Evolutionary conservation across 2,113 vertebrate species (phyloP).

Genomic region (Catharus bicknelli): DNA sequence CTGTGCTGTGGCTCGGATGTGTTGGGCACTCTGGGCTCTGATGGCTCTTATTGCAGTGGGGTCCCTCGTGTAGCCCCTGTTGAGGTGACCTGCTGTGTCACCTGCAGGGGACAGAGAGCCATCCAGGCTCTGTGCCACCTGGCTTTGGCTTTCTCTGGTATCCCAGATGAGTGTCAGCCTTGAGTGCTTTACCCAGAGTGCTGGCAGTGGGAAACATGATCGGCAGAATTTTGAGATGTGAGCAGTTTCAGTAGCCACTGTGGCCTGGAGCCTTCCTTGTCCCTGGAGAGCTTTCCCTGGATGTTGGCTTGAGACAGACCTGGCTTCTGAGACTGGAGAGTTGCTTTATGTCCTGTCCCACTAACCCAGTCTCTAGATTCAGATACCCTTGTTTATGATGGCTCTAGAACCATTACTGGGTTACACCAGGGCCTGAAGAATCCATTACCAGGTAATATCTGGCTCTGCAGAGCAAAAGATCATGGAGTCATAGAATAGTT

Average conservation of each 20-base stretch:
- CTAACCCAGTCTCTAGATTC: not conserved
- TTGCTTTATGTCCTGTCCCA: not conserved
- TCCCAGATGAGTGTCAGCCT: not conserved
- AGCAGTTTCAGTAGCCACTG: not conserved
- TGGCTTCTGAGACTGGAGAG: not conserved
- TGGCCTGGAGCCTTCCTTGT: not conserved
- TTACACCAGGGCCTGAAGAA: not conserved
- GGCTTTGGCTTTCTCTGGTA: not conserved
- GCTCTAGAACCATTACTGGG: not conserved
- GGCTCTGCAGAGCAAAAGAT: not conserved
- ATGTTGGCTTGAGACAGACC: not conserved
- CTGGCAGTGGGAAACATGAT: not conserved
- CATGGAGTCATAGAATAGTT: not conserved
- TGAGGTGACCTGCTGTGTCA: not conserved
- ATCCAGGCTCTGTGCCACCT: rapidly evolving
- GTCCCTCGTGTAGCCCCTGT: not conserved
- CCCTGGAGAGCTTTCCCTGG: not conserved
- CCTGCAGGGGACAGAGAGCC: not conserved
- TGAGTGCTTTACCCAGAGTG: not conserved
- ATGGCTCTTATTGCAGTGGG: rapidly evolving
- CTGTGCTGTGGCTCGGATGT: not conserved
- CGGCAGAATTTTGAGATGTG: rapidly evolving
- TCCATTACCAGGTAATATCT: not conserved
- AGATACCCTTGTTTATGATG: not conserved
- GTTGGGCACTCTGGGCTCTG: not conserved